Evolutionary conservation across 2,113 vertebrate genomes (phyloP), one percentile per base, ranked within the genome.

Genomic region (Carettochelys insculpta): DNA sequence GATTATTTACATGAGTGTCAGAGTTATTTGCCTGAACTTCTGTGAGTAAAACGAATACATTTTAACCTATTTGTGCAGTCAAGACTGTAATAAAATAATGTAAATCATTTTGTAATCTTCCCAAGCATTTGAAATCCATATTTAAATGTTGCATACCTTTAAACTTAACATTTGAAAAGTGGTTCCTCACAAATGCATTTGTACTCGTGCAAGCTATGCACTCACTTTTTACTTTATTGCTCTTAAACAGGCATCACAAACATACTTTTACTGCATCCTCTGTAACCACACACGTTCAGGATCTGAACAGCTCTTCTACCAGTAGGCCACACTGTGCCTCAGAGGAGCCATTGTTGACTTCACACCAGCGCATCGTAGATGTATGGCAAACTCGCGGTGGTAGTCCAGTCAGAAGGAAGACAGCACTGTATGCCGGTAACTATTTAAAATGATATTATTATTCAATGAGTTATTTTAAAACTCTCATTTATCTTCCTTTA

Each of bases 401-500:
- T 52, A 80, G 82, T 88, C 88, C 90, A 85, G 31, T 85, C 77
- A 93, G 2, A 92, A 97, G 90, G 89, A 98, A 95, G 92, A 97
- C 97, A 93, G 80, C 83, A 3, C 96, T 97, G 14, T 92, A 94
- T 14, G 97, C 97, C 96, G 97, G 98, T 98, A 96, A 65, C 76
- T 14, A 43, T 77, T 81, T 43, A 43, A 91, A 92, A 85, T 27
- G 43, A 80, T 48, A 50, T 75, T 83, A n/a, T 82, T 82, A 52
- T 25, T 85, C 52, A 85, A 65, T n/a, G 75, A 29, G n/a, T 78
- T 0, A 75, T 92, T 82, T 47, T 73, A 58, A 83, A 87, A 83
- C 76, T 85, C 24, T 83, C 25, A 6, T 17, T 27, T 20, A 52
- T 14, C 85, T 89, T 1, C 56, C 11, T 77, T 71, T 2, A 19